Percentiles rank a stretch among this genome's conserved stretches.
These are phyloP conservation scores for Eulemur macaco DNA, from an alignment of 2,113 vertebrate genomes.

Conservation along the genomic window DNA sequence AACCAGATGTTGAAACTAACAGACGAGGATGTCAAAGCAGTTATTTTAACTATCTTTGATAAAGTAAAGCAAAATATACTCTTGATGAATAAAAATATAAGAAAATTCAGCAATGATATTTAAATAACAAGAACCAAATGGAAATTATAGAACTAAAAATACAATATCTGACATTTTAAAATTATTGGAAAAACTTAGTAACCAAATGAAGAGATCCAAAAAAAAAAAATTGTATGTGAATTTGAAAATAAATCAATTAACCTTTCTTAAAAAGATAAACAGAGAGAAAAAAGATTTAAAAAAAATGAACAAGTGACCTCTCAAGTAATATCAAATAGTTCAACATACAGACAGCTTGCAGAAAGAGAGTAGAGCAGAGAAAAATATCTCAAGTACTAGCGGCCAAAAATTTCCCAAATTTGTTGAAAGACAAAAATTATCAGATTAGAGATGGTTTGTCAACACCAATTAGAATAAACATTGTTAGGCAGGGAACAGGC, in stretches of 20 bases:
- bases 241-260: slow-evolving; percentile 16
- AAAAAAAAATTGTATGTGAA: background rate
- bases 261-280: background rate
- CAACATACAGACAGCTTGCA: background rate
- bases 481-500: too few relatives aligned
- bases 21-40: background rate
- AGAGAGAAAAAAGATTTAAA: background rate
- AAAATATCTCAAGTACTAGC: background rate
- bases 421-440: slow-evolving; percentile 45
- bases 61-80: background rate
- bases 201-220: background rate
- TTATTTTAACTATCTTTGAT: background rate
- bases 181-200: background rate
- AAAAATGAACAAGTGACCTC: background rate
- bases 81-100: background rate
- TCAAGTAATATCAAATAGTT: background rate
- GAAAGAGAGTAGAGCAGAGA: background rate
- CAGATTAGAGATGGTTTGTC: slow-evolving; percentile 12
- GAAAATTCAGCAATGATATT: background rate
- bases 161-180: background rate
- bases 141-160: background rate
- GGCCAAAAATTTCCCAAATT: slow-evolving; percentile 13
- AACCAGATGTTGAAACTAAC: slow-evolving; percentile 10
- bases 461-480: slow-evolving; percentile 6
- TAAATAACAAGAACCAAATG: background rate